A percentile compares a stretch with the other conserved stretches of the same genome.
These are phyloP conservation scores for Thunnus maccoyii DNA, from an alignment of 2,113 vertebrate species.

Conservation along the genomic window DNA sequence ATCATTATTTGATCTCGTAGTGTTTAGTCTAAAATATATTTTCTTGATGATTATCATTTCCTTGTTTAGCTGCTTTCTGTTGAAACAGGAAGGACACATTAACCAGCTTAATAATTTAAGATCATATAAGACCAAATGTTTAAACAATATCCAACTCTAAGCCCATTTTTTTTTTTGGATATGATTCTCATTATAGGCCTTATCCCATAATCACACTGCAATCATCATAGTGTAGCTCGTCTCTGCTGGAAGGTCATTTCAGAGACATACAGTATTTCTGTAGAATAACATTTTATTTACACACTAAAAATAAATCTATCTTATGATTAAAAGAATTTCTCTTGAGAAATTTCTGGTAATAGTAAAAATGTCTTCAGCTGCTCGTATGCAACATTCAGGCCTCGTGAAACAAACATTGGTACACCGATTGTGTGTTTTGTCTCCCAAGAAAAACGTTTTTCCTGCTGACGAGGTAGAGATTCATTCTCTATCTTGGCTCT, in stretches of 20 bases:
- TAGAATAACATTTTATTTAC: conserved; percentile 34
- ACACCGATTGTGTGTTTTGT: conserved; percentile 12
- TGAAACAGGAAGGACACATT: background rate
- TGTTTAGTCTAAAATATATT: conserved; percentile 6
- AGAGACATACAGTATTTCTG: conserved; percentile 1
- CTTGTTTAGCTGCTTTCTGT: background rate
- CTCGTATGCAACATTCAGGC: conserved; percentile 35
- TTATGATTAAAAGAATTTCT: conserved; percentile 30
- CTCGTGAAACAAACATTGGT: conserved; percentile 33
- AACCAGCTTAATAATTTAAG: background rate
- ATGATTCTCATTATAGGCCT: conserved; percentile 12
- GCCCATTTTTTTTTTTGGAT: background rate
- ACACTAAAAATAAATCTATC: conserved; percentile 24
- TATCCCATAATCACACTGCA: conserved; percentile 60
- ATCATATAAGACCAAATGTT: background rate
- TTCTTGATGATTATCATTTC: background rate
- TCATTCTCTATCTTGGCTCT: no score
- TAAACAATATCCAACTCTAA: background rate
- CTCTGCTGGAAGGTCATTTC: background rate
- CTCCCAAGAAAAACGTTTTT: conserved; percentile 15
- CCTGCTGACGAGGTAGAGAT: conserved; percentile 65
- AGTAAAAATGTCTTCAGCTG: conserved; percentile 25
- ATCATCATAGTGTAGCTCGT: conserved; percentile 5
- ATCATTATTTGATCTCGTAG: conserved; percentile 22
- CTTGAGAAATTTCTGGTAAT: conserved; percentile 5